Percentiles rank a stretch among this genome's conserved stretches.
Conservation (phyloP, 1,140 invertebrate genomes). For the Brachionus manjavacas region DNA sequence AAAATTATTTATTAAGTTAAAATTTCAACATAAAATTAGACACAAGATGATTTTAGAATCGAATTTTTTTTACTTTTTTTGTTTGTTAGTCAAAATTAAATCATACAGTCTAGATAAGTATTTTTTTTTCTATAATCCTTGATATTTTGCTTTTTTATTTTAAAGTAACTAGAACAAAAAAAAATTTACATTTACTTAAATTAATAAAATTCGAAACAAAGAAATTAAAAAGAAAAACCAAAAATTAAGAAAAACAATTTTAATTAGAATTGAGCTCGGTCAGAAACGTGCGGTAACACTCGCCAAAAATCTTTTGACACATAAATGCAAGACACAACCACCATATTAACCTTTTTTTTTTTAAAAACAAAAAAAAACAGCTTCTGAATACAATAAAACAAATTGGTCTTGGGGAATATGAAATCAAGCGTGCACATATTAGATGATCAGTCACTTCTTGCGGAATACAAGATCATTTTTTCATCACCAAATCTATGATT, state of each 20-base stretch:
- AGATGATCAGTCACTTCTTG: too few species aligned
- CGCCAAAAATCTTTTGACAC: background rate
- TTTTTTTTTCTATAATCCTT: background rate
- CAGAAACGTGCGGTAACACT: background rate
- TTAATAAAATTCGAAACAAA: background rate
- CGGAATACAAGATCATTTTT: too few species aligned
- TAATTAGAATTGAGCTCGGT: background rate
- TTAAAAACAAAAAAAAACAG: background rate
- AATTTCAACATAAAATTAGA: background rate
- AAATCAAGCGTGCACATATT: too few species aligned
- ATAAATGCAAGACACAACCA: background rate
- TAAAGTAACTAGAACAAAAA: background rate
- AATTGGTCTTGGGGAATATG: too few species aligned
- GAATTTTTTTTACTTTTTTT: background rate
- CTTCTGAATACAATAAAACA: background rate
- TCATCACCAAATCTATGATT: too few species aligned
- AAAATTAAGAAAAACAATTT: background rate
- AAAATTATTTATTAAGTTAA: too few species aligned
- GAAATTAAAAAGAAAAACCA: background rate
- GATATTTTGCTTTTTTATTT: background rate
- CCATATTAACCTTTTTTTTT: background rate
- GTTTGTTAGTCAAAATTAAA: background rate
- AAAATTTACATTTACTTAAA: background rate
- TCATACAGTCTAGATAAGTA: background rate
- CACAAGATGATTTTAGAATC: background rate